Base-by-base conservation (phyloP, 2,888 invertebrate genomes). In the Pheosia tremula region DNA sequence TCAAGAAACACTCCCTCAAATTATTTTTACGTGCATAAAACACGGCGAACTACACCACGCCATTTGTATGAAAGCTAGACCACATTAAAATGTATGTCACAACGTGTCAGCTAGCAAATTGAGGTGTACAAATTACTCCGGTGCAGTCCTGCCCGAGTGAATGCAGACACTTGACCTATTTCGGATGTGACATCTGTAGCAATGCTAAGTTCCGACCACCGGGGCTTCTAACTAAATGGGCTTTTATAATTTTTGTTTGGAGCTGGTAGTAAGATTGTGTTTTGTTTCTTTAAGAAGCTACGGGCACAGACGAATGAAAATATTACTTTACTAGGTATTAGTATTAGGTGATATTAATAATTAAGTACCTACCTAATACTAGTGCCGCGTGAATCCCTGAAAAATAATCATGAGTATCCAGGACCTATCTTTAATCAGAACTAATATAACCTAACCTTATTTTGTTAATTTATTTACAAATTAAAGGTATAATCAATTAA, bases 101-200 rank as follows among this genome's bases (percentile, higher is more conserved):
- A 41, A 60, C 63, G 64, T 65, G 61, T 56, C 60, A 61, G 57
- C 65, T 66, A 61, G 63, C 65, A 72, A 63, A 68, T 72, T 62
- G 72, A 71, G 71, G 69, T 71, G 74, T 75, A 84, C 84, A 85
- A 84, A 85, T 87, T 82, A 84, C 82, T 72, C 68, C 67, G 76
- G 77, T 78, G 78, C 78, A 80, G 75, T 73, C 74, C 71, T 74
- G 24, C 24, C 24, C 24, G 24, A 24, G 24, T 24, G 81, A 81
- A 84, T 84, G 82, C 77, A 74, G 69, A 69, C 83, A 80, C 84
- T 86, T 89, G 88, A 89, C 90, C 89, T 72, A 82, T 81, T 87
- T 88, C 79, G 72, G 77, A 74, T 84, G 84, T 81, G 80, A 80
- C 77, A 75, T 78, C 75, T 74, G 68, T 62, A 74, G 72, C 61